Evolutionary conservation across 2,113 vertebrate species (phyloP).

Genomic region (Excalfactoria chinensis): DNA sequence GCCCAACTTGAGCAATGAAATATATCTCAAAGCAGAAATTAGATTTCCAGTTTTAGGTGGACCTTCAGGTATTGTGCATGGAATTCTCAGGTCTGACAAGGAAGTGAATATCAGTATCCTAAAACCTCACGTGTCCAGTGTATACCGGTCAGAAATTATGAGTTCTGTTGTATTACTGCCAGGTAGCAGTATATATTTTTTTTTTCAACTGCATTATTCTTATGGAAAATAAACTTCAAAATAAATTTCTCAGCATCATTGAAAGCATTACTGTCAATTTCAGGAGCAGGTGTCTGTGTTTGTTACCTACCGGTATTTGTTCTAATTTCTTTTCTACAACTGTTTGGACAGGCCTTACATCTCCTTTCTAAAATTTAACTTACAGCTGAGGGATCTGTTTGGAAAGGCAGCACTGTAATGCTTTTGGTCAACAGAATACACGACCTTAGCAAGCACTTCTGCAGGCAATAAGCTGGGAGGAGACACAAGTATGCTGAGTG

Average conservation of each 20-base stretch:
- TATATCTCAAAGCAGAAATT: background rate
- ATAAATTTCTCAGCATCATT: background rate
- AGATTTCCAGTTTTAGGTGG: background rate
- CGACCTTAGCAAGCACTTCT: background rate
- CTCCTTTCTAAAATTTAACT: background rate
- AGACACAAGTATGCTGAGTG: background rate
- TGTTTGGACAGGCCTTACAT: background rate
- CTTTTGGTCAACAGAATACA: background rate
- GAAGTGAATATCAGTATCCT: background rate
- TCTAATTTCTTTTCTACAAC: background rate
- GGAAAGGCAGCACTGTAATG: background rate
- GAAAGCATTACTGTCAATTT: background rate
- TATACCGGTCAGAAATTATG: background rate
- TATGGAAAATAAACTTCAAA: background rate
- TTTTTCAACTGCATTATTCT: background rate
- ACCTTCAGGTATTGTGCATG: background rate
- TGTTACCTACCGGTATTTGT: background rate
- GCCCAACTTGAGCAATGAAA: background rate
- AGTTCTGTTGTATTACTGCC: background rate
- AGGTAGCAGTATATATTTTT: background rate
- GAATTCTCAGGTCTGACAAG: background rate
- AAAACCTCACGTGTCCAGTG: rapidly evolving
- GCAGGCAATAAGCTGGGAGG: background rate
- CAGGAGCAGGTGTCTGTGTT: background rate
- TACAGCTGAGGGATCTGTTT: background rate